Evolutionary conservation across 2,888 invertebrate genomes (phyloP), one percentile per base, ranked within the genome.

Genomic region (Aporophyla nigra): DNA sequence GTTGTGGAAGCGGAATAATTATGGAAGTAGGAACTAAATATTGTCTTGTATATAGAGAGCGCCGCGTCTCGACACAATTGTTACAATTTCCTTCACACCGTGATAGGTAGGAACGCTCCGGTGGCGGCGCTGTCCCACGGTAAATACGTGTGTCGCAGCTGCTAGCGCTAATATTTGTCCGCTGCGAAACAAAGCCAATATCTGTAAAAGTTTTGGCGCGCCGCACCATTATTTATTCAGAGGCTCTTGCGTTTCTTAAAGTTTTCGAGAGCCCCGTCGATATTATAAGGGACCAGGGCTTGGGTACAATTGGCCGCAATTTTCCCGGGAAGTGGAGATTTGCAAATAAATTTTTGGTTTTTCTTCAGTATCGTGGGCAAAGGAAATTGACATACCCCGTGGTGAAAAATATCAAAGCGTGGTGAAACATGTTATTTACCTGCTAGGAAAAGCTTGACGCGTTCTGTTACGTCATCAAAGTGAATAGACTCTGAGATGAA

Each of bases 181-280:
- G 90, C 85, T 90, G 86, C 87, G 89, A 93, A 94, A 95, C 93
- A 93, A 93, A 92, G 91, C 93, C 93, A 94, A 95, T 95, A 95
- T 94, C 93, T 91, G 92, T 92, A 93, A 93, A 95, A 95, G 92
- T 95, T 95, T 92, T 86, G 91, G 87, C 89, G 86, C 88, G 86
- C 85, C 82, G 86, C 90, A 89, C 89, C 92, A 93, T 94, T 94
- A 94, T 93, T 94, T 94, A 95, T 95, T 95, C 94, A 94, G 91
- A 91, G 90, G 87, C 91, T 91, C 91, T 90, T 91, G 91, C 90
- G 91, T 93, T 93, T 91, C 92, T 93, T 93, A 88, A 92, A 93
- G 90, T 92, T 92, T 90, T 86, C 80, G 86, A 91, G 91, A 87
- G 84, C 86, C 88, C 84, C 79, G 77, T 86, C 85, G 89, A 91